A percentile compares a stretch with the other conserved stretches of the same genome.
These are phyloP conservation scores for Chrysina gloriosa DNA, from an alignment of 2,888 invertebrate genomes.

Conservation along the genomic window DNA sequence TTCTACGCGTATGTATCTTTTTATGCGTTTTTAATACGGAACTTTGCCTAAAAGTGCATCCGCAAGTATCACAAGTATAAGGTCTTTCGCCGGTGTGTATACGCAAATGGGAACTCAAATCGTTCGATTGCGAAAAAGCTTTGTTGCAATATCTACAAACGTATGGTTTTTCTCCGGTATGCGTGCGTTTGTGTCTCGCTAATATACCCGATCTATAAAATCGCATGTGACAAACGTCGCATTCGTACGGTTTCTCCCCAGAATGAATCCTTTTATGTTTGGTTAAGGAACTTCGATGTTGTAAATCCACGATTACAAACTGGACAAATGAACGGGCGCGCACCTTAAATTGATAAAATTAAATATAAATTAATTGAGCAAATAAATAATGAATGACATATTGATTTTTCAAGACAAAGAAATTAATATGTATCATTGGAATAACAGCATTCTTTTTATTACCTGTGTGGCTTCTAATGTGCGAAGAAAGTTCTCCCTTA, in stretches of 20 bases:
- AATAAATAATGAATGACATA: background rate
- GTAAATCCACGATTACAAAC: conserved; percentile 64
- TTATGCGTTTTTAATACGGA: conserved; percentile 62
- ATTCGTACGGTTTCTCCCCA: conserved; percentile 73
- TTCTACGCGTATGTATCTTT: conserved; percentile 55
- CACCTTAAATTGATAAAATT: conserved; percentile 54
- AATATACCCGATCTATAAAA: conserved; percentile 66
- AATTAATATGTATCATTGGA: too few species aligned
- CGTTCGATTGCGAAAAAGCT: conserved; percentile 63
- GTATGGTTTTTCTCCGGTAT: conserved; percentile 71
- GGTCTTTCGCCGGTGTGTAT: conserved; percentile 63
- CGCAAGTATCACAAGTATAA: conserved; percentile 58
- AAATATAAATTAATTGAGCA: background rate
- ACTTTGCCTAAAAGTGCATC: conserved; percentile 63
- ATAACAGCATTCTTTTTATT: too few species aligned
- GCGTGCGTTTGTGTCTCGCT: conserved; percentile 75
- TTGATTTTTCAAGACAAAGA: too few species aligned
- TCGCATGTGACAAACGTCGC: conserved; percentile 72
- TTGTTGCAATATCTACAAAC: conserved; percentile 62
- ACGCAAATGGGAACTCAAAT: conserved; percentile 60
- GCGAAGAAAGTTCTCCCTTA: conserved; percentile 65
- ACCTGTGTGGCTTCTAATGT: conserved; percentile 64
- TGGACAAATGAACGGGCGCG: conserved; percentile 62
- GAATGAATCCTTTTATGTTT: conserved; percentile 71
- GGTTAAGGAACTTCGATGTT: conserved; percentile 69